These are phyloP conservation scores for Nebria brevicollis DNA, from an alignment of 2,888 invertebrate species.

Conservation along the genomic window DNA sequence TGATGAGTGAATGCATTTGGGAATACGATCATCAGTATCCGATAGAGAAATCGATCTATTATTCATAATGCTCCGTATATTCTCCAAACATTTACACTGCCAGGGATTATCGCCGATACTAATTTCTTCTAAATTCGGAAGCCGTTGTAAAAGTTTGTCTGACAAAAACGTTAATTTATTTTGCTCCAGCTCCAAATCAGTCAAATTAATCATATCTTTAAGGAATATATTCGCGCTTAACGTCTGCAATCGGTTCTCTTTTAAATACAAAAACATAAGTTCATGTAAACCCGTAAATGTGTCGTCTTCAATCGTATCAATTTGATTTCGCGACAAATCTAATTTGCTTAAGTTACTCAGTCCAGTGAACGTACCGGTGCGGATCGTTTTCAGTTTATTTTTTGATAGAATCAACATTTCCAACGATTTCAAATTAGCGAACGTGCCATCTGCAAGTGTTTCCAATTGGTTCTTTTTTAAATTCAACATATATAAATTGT, in stretches of 20 bases:
- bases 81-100: slow-evolving; percentile 47
- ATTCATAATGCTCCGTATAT: slow-evolving; percentile 24
- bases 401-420: slow-evolving; percentile 47
- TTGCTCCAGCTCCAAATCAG: slow-evolving; percentile 32
- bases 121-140: slow-evolving; percentile 44
- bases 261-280: slow-evolving; percentile 42
- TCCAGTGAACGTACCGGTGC: slow-evolving; percentile 18
- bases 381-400: slow-evolving; percentile 42
- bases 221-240: slow-evolving; percentile 26
- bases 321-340: slow-evolving; percentile 48
- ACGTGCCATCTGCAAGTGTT: slow-evolving; percentile 34
- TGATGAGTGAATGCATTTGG: slow-evolving; percentile 10
- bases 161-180: slow-evolving; percentile 42
- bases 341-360: slow-evolving; percentile 44
- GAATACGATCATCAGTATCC: not conserved
- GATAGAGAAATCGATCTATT: slow-evolving; percentile 11
- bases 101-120: slow-evolving; percentile 49
- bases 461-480: slow-evolving; percentile 44
- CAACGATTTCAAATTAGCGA: slow-evolving; percentile 42
- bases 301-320: slow-evolving; percentile 33
- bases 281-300: slow-evolving; percentile 40
- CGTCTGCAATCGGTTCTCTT: slow-evolving; percentile 37
- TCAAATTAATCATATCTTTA: slow-evolving; percentile 35
- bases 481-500: slow-evolving; percentile 47
- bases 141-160: slow-evolving; percentile 36